Percentiles rank a stretch among this genome's conserved stretches.
Evolutionary conservation across 2,797 vertebrate genomes (phyloP).

Genomic region (Caiman crocodilus): DNA sequence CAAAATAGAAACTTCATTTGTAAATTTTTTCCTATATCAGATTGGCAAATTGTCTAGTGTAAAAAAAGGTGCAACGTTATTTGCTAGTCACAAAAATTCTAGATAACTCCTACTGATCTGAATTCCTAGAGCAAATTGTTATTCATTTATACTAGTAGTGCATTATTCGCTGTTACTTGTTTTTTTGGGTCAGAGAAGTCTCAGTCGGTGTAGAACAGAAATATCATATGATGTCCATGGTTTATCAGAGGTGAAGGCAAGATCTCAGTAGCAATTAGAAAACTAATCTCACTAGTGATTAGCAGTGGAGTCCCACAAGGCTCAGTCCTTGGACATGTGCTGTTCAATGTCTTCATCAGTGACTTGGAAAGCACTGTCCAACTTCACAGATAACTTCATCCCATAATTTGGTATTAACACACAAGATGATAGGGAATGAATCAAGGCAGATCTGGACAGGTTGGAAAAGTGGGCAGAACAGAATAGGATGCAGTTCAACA

Average conservation of each 20-base stretch:
- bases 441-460: too few species aligned
- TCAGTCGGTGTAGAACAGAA: neutral
- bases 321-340: too few species aligned
- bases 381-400: too few species aligned
- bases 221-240: accelerated
- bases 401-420: too few species aligned
- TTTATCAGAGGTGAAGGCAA: neutral
- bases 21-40: neutral
- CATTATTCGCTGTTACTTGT: neutral
- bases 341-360: too few species aligned
- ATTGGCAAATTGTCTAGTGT: neutral
- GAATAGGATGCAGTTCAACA: too few species aligned
- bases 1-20: neutral
- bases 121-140: neutral
- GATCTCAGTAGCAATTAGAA: neutral
- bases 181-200: neutral
- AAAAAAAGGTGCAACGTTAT: neutral
- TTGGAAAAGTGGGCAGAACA: too few species aligned
- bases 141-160: neutral
- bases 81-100: neutral
- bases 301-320: too few species aligned
- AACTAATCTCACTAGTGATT: too few species aligned
- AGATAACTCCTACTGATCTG: neutral
- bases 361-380: too few species aligned
- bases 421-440: too few species aligned